Base-by-base conservation (phyloP, 2,113 vertebrate species). In the Zosterops pallidus region DNA sequence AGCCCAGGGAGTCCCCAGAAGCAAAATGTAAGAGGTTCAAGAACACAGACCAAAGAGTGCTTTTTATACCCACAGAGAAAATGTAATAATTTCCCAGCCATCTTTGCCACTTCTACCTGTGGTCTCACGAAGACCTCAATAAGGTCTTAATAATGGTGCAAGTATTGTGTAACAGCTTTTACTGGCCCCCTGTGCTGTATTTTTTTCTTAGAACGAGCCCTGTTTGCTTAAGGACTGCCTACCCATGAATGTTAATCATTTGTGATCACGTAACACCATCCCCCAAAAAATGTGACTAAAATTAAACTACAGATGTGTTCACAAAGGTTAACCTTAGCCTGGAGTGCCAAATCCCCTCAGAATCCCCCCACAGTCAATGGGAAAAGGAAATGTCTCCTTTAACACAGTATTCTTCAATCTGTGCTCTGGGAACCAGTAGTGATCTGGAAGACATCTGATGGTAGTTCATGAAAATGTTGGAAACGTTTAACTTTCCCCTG, bases 391-490 rank as follows among this genome's bases (percentile, higher is more conserved):
- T 44, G 41, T 95, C 87, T 89, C 90, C 70, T 93, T 94, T 94
- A 91, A 79, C 52, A 65, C 47, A 84, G 44, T 95, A 44, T 79
- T 87, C 62, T 62, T 95, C 95, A 93, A 17, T 85, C 81, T 90
- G 65, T 72, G 57, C 57, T 91, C 92, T 92, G 89, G 69, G 56
- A 96, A 94, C 25, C 81, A 94, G 77, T 91, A 96, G 86, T 92
- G 89, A 86, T 96, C 96, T 96, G 96, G 96, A 96, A 95, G 95
- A 91, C 92, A 96, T 95, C 94, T 96, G 92, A 96, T 79, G 70
- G 84, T 94, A 91, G 92, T 89, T 91, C 94, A 91, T 82, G 92
- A 96, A 95, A 96, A 84, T 2, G 16, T 92, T 95, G 90, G 74
- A 94, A 95, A 78, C 69, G 9, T 89, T 95, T 94, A 96, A 94